Base-by-base conservation (phyloP, 2,888 invertebrate genomes). In the Gortyna flavago region DNA sequence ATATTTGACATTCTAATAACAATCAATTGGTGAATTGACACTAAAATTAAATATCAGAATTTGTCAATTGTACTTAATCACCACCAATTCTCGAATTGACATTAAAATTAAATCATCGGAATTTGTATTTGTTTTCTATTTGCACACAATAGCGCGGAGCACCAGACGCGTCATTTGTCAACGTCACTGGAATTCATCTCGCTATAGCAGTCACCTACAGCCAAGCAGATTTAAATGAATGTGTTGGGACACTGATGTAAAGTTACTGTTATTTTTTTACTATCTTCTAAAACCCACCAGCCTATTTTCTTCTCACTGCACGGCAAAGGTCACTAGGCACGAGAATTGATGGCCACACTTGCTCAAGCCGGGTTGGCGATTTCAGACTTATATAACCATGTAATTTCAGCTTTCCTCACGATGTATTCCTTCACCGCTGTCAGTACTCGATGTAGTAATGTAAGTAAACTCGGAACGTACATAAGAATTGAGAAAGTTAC, bases 91-190 rank as follows among this genome's bases (percentile, higher is more conserved):
- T 35, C 61, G 59, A 78, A 48, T 72, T 69, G 11, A 29, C 32
- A 65, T 35, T 73, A 35, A 74, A 81, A 64, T 73, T 41, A 57
- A 76, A 76, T 81, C 61, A 72, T 81, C 21, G 41, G 51, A 67
- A 68, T 84, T 75, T 65, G 41, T 79, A 72, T 83, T 83, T 74
- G 74, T 61, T 51, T 72, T 66, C 54, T 81, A 66, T 78, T 72
- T 66, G 54, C 69, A 73, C 82, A 88, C 84, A 87, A 84, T 75
- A 72, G 67, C 41, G 32, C 21, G 38, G 38, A 16, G 69, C 38
- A 48, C 67, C 44, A 38, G 83, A 21, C 64, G 72, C 35, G 51
- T 75, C 77, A 85, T 87, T 87, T 79, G 76, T 88, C 87, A 85
- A 75, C 61, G 87, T 86, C 85, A 71, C 32, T 44, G 25, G 64